Base-by-base conservation (phyloP, 2,888 invertebrate species). In the Melanargia galathea region DNA sequence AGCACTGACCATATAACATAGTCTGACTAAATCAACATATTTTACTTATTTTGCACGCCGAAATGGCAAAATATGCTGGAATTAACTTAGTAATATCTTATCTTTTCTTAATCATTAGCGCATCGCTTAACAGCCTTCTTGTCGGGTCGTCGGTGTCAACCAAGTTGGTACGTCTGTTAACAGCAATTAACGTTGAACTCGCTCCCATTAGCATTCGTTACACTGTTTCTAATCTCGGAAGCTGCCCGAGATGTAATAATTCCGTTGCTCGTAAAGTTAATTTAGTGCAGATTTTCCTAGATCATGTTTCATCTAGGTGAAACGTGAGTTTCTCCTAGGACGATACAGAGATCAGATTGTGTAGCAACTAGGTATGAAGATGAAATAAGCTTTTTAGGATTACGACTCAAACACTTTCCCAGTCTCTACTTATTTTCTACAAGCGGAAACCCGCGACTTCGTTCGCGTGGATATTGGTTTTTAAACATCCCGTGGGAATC, bases 191-290 rank as follows among this genome's bases (percentile, higher is more conserved):
- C 56, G 54, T 48, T 55, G 26, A 60, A 63, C 45, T 30, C 45
- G 63, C 61, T 54, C 66, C 61, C 54, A 49, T 64, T 66, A 63
- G 54, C 52, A 35, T 54, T 38, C 22, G 56, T 30, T n/a, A 45
- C 45, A 38, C 45, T 51, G 52, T 55, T 59, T 59, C 48, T 58
- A 58, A 49, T 58, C 46, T 48, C 38, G 48, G 58, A 48, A 58
- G 58, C 48, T 45, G 45, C 35, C 5, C 22, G 58, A 24, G 48
- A 35, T 22, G 48, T 58, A 58, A 58, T 58, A 58, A 46, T 48
- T 58, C n/a, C 46, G 16, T 46, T 48, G 58, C 58, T 57, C 57
- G 57, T 57, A 58, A 48, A 49, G 43, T 48, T 58, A 58, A 58
- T 58, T 58, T 49, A 58, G 30, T 58, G 38, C 58, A 58, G 58